phyloP scores from a whole-genome alignment of 2,113 vertebrate species.

The Istiophorus platypterus region DNA sequence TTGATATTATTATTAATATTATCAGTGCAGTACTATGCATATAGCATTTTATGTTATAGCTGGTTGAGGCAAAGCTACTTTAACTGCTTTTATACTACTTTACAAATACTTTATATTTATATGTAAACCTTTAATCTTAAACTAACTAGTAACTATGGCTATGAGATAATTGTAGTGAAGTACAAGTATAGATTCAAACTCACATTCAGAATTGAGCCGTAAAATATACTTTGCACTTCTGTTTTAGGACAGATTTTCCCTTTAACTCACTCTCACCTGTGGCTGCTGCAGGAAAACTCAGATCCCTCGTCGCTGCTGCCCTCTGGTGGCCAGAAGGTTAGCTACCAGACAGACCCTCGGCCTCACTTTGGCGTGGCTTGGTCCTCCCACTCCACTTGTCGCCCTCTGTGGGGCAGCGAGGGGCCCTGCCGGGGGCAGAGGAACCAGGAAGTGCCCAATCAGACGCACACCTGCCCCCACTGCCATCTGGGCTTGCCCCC shows the following conservation, averaged over 20 bases:
- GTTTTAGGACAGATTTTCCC: not conserved
- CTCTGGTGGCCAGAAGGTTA: conserved; percentile 73
- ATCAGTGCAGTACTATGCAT: too few species aligned
- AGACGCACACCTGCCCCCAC: conserved; percentile 81
- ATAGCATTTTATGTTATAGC: too few species aligned
- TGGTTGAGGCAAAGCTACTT: too few species aligned
- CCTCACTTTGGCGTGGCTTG: conserved; percentile 85
- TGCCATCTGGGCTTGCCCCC: conserved; percentile 81
- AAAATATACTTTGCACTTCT: not conserved
- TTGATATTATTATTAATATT: too few species aligned
- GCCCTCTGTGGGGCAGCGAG: conserved; percentile 83
- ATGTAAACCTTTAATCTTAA: too few species aligned
- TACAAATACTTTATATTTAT: too few species aligned
- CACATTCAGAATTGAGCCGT: not conserved
- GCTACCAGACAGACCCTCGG: conserved; percentile 84
- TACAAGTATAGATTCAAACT: not conserved
- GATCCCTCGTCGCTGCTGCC: conserved; percentile 49
- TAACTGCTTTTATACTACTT: too few species aligned
- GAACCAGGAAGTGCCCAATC: conserved; percentile 58
- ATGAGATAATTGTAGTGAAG: too few species aligned
- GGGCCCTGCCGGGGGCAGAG: conserved; percentile 74
- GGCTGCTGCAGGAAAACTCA: conserved; percentile 56
- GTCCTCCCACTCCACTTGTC: conserved; percentile 82
- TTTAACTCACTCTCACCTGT: not conserved
- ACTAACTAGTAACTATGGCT: too few species aligned